Conservation (phyloP, 2,888 invertebrate genomes). For the Harmothoe impar region DNA sequence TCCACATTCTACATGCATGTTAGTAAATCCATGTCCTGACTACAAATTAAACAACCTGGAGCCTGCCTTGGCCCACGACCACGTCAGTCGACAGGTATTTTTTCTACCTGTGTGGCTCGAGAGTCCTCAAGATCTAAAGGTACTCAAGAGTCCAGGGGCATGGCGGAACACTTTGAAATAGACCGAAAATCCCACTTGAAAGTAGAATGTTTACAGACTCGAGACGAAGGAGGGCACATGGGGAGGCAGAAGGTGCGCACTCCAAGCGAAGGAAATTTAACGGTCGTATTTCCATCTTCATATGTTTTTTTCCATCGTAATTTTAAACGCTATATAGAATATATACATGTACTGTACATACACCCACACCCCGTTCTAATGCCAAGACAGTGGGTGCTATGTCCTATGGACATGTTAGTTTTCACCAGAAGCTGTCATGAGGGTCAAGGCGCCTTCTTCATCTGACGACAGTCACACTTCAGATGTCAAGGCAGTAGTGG, state of each 20-base stretch:
- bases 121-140: not conserved
- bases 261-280: not conserved
- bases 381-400: too few relatives aligned
- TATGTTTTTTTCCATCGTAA: too few relatives aligned
- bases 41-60: not conserved
- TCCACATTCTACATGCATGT: constrained; percentile 29
- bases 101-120: not conserved
- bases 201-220: not conserved
- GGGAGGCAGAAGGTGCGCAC: not conserved
- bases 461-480: too few relatives aligned
- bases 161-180: constrained; percentile 37
- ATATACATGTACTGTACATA: too few relatives aligned
- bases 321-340: too few relatives aligned
- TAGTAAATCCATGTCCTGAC: constrained; percentile 12
- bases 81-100: not conserved
- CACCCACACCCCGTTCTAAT: too few relatives aligned
- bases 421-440: too few relatives aligned
- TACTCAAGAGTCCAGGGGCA: not conserved
- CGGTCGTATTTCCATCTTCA: not conserved
- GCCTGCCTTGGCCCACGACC: not conserved
- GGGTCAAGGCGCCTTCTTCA: too few relatives aligned
- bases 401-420: too few relatives aligned
- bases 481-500: too few relatives aligned
- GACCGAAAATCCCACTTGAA: constrained; percentile 27
- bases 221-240: not conserved